phyloP scores from a whole-genome alignment of 2,113 vertebrate species.

The Chrysemys picta region DNA sequence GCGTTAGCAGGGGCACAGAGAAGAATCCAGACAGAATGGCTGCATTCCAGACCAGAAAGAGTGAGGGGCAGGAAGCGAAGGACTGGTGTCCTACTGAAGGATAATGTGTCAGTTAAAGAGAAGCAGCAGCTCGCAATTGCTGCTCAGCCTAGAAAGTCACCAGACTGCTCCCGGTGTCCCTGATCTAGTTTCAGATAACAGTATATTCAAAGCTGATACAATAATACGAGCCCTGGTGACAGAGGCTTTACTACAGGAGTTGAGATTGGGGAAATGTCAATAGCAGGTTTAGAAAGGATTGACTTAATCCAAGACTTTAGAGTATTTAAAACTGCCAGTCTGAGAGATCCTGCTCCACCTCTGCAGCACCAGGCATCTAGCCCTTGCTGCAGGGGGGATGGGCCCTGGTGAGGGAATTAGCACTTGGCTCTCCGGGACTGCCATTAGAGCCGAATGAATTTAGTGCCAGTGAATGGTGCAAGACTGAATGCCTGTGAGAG shows the following conservation, averaged over 20 bases:
- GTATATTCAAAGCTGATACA: neutral
- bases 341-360: neutral
- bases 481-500: neutral
- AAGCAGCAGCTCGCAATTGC: neutral
- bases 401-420: neutral
- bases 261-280: neutral
- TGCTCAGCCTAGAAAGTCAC: neutral
- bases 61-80: neutral
- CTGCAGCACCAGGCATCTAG: neutral
- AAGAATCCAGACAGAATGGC: conserved; percentile 15
- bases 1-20: conserved; percentile 55
- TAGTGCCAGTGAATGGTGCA: neutral
- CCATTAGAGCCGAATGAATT: neutral
- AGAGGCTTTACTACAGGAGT: neutral
- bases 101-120: neutral
- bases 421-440: neutral
- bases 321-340: neutral
- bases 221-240: neutral
- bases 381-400: neutral
- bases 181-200: rapidly evolving
- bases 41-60: conserved; percentile 60
- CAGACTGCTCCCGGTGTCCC: neutral
- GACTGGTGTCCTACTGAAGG: conserved; percentile 40
- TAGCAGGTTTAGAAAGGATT: neutral
- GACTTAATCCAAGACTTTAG: neutral